Conservation (phyloP, 2,888 invertebrate species). For the Ichneumoninae sp. region DNA sequence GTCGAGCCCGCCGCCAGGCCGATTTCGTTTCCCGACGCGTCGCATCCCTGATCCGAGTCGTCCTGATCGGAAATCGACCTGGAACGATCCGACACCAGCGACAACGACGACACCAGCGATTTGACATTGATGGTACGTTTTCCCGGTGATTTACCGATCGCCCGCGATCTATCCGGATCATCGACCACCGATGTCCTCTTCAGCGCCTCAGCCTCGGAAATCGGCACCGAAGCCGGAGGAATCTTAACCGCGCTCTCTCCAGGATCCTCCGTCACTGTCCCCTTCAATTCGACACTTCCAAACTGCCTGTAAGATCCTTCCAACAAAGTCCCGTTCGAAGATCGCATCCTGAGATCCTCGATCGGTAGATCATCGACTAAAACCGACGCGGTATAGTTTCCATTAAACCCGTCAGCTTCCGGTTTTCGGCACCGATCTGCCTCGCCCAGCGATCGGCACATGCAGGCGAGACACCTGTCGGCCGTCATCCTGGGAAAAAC, state of each 20-base stretch:
- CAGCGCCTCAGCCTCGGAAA: constrained; percentile 1
- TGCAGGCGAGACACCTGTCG: constrained; percentile 80
- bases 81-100: constrained; percentile 62
- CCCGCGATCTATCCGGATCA: constrained; percentile 3
- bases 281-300: neutral
- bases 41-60: constrained; percentile 73
- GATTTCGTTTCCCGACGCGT: constrained; percentile 73
- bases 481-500: constrained; percentile 74
- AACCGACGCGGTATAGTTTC: neutral
- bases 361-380: neutral
- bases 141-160: constrained; percentile 1
- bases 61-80: constrained; percentile 69
- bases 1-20: constrained; percentile 66
- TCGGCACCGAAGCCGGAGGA: neutral
- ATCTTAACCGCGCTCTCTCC: neutral
- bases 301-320: constrained; percentile 32
- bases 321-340: neutral
- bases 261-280: neutral
- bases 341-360: neutral
- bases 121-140: constrained; percentile 29
- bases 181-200: constrained; percentile 17
- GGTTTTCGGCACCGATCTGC: constrained; percentile 20
- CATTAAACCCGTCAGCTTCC: neutral
- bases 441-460: constrained; percentile 72
- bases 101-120: constrained; percentile 44